Evolutionary conservation across 2,797 vertebrate species (phyloP), one percentile per base, ranked within the genome.

Genomic region (Vespertilio murinus): DNA sequence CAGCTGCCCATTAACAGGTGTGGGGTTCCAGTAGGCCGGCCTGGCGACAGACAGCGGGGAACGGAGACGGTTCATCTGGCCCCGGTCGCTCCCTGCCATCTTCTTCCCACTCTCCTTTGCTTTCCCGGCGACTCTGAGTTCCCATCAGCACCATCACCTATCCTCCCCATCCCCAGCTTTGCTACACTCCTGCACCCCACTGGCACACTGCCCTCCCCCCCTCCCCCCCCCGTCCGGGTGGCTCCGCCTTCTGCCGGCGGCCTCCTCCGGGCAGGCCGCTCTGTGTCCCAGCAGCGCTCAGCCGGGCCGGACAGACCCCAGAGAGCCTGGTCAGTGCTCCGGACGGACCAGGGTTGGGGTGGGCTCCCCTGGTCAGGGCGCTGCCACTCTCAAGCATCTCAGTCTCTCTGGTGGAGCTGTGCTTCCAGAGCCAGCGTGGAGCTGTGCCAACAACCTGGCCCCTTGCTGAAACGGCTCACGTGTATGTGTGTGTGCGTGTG

Each of bases 191-290:
- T 5, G 38, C 23, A 64, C 28, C 30, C 40, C 40, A 40, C 40
- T n/a, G n/a, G n/a, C n/a, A n/a, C n/a, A n/a, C 59, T 14, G 5
- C 40, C 47, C 4, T 4, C 40, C 1, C 1, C n/a, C 6, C 35
- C 1, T 59, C 56, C 4, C 0, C 0, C 4, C 42, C 6, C 35
- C 1, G 9, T 8, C 35, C 1, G 9, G 0, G 8, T 4, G 20
- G 49, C 69, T 47, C 40, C 5, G 84, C n/a, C 14, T 52, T 38
- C 47, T 4, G 6, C 6, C 1, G 14, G 3, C 4, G 49, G 73
- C 45, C 1, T 23, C 38, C 25, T 33, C 56, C 13, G 28, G 47
- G 20, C 82, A 13, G 20, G 25, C 75, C 16, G 38, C 35, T 30
- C 20, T 22, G 59, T 3, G 92, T 28, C 61, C 71, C 77, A 17